Evolutionary conservation across 2,797 vertebrate species (phyloP).

Genomic region (Myioborus melanocephalus): DNA sequence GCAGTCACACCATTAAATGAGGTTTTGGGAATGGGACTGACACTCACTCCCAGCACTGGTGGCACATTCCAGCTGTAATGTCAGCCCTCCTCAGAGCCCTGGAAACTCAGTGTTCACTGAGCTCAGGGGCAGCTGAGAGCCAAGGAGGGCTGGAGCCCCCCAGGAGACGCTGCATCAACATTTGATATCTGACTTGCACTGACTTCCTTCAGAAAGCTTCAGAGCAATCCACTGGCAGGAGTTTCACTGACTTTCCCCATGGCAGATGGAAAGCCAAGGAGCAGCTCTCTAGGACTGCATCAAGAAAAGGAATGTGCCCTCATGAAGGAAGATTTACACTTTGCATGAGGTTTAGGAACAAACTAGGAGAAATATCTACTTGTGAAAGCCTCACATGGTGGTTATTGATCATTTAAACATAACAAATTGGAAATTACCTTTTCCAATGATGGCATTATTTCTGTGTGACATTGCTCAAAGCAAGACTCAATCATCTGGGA

Average conservation of each 20-base stretch:
- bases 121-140: not conserved
- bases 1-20: not conserved
- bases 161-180: not conserved
- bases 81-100: not conserved
- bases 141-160: not conserved
- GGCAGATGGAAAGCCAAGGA: not conserved
- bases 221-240: not conserved
- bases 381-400: not conserved
- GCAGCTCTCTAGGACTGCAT: not conserved
- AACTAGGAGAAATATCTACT: not conserved
- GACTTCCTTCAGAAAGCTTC: constrained; percentile 17
- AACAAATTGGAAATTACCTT: not conserved
- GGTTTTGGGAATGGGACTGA: not conserved
- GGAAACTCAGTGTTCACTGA: not conserved
- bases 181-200: not conserved
- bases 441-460: not conserved
- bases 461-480: not conserved
- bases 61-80: not conserved
- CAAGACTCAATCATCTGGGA: not conserved
- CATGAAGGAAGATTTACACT: not conserved
- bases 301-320: not conserved
- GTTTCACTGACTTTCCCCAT: not conserved
- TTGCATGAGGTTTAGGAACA: not conserved
- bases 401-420: constrained; percentile 22
- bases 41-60: not conserved